phyloP scores from a whole-genome alignment of 2,113 vertebrate species.

The Dicentrarchus labrax region DNA sequence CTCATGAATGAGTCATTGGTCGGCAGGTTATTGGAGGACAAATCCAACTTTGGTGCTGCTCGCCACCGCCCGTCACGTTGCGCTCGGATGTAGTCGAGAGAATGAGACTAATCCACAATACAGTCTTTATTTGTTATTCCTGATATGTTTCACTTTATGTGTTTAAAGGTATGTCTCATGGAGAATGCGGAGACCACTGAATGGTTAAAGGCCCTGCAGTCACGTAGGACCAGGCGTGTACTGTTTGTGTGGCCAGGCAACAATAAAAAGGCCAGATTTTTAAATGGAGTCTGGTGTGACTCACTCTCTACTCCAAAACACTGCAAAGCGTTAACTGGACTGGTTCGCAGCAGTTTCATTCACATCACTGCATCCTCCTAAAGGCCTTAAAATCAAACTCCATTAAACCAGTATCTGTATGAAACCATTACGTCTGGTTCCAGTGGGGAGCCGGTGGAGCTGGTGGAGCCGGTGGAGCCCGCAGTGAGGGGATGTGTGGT shows the following conservation, averaged over 20 bases:
- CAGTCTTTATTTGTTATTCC: rapidly evolving
- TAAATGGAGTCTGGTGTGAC: constrained; percentile 33
- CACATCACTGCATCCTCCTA: not conserved
- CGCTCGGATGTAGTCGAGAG: rapidly evolving
- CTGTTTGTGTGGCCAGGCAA: not conserved
- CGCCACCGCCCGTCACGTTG: constrained; percentile 50
- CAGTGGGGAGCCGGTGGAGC: not conserved
- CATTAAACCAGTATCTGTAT: not conserved
- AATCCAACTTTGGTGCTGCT: not conserved
- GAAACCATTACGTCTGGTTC: not conserved
- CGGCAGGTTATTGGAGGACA: not conserved
- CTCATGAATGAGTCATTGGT: not conserved
- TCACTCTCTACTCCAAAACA: not conserved
- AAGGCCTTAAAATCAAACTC: not conserved
- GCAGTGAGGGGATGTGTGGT: not conserved
- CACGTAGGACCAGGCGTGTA: not conserved
- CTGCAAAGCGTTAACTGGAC: not conserved
- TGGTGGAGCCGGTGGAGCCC: not conserved
- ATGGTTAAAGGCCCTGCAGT: not conserved
- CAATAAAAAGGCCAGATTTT: not conserved
- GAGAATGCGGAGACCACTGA: rapidly evolving
- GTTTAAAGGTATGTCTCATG: not conserved
- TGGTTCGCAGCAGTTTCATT: not conserved
- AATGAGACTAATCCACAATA: not conserved
- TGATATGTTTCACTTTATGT: rapidly evolving